These are phyloP conservation scores for Smittia sp. DNA, from an alignment of 2,888 invertebrate genomes.

Conservation along the genomic window DNA sequence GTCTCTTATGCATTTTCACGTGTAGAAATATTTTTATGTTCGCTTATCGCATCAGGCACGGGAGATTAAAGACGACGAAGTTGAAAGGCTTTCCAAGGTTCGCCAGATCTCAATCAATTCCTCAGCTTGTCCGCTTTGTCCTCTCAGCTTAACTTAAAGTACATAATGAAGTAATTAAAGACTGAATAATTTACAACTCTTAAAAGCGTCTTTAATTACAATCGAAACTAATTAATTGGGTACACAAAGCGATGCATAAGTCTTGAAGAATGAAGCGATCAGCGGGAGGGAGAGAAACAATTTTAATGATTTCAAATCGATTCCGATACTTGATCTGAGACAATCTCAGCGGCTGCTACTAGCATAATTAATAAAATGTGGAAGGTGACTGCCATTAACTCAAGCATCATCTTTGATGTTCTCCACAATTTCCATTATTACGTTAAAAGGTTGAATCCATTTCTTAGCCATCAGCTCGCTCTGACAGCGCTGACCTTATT, in stretches of 20 bases:
- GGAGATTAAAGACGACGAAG: neutral
- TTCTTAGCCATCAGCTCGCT: neutral
- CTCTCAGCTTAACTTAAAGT: neutral
- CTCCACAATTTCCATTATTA: neutral
- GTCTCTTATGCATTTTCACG: neutral
- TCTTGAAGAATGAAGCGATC: neutral
- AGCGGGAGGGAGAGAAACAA: neutral
- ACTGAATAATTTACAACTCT: neutral
- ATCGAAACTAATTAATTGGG: constrained; percentile 31
- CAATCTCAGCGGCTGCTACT: neutral
- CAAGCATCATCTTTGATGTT: neutral
- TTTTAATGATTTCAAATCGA: neutral
- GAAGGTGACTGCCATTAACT: neutral
- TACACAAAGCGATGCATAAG: constrained; percentile 26
- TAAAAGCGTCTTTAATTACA: constrained; percentile 9
- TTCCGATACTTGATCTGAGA: neutral
- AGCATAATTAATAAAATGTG: constrained; percentile 1
- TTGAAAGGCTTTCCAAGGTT: neutral
- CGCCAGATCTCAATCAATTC: constrained; percentile 31
- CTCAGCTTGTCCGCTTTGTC: neutral
- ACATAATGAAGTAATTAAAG: constrained; percentile 38
- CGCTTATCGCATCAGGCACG: neutral
- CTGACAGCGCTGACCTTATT: constrained; percentile 17
- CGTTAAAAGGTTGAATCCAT: constrained; percentile 16
- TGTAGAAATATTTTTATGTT: neutral